Conservation (phyloP, 92 coral and sea anemone genomes). For the Blastomussa wellsi region DNA sequence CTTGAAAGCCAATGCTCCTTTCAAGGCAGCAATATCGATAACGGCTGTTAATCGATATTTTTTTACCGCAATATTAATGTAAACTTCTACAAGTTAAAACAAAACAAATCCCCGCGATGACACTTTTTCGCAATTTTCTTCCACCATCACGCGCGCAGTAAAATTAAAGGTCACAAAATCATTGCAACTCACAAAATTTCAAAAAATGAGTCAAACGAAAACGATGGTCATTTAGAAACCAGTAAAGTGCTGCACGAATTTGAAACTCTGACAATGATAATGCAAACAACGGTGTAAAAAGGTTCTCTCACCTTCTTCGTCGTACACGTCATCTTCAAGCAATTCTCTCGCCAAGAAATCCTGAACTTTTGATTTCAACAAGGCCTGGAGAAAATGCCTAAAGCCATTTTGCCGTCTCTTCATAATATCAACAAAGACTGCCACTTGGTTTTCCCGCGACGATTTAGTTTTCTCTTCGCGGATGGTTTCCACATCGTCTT, state of each 20-base stretch:
- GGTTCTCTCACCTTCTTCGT: constrained; percentile 49
- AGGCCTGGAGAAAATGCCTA: constrained; percentile 50
- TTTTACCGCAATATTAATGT: too few relatives aligned
- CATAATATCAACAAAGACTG: constrained; percentile 48
- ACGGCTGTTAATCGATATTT: too few relatives aligned
- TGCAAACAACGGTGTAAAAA: neutral
- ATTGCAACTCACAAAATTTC: neutral
- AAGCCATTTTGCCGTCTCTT: constrained; percentile 53
- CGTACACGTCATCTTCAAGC: constrained; percentile 54
- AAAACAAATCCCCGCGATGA: neutral
- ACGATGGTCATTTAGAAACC: neutral
- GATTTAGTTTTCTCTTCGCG: constrained; percentile 12
- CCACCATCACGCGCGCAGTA: neutral
- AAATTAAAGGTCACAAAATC: neutral
- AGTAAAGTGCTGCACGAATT: neutral
- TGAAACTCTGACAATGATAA: neutral
- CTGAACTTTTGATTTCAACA: constrained; percentile 52
- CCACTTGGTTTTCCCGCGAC: constrained; percentile 48
- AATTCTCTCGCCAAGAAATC: constrained; percentile 66
- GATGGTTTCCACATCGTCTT: constrained; percentile 53
- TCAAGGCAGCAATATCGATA: neutral
- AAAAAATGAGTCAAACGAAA: neutral
- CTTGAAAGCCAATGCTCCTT: too few relatives aligned
- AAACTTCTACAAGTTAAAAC: too few relatives aligned
- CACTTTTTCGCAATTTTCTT: neutral